Percentiles rank a stretch among this genome's conserved stretches.
These are phyloP conservation scores for Machaerirhynchus nigripectus DNA, from an alignment of 2,113 vertebrate genomes.

Conservation along the genomic window DNA sequence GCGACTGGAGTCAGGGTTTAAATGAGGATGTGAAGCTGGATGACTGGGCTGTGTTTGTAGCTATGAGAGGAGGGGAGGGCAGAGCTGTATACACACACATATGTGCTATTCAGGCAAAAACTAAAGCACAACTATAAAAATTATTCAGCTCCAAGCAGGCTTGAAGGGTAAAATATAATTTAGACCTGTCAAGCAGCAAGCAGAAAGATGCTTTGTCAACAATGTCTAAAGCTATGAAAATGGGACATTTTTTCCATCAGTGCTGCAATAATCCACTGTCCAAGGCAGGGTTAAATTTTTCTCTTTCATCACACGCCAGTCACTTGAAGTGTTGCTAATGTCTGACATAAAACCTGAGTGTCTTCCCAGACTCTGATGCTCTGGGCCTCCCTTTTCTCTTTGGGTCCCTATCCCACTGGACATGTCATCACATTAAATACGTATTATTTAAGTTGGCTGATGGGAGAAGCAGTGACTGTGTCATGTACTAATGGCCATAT, in stretches of 20 bases:
- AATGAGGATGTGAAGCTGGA: not conserved
- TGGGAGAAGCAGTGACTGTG: not conserved
- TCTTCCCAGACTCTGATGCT: not conserved
- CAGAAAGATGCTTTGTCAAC: not conserved
- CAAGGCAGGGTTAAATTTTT: constrained; percentile 36
- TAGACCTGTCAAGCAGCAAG: not conserved
- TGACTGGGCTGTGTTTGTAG: not conserved
- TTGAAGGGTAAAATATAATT: not conserved
- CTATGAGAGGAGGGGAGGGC: not conserved
- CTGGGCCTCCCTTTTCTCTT: not conserved
- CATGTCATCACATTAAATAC: constrained; percentile 6
- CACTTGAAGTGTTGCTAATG: not conserved
- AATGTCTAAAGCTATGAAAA: not conserved
- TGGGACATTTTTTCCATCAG: not conserved
- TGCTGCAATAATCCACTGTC: not conserved
- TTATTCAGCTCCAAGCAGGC: not conserved
- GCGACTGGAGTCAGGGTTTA: not conserved
- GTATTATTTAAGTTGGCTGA: not conserved
- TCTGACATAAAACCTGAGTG: constrained; percentile 33
- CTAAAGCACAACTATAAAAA: not conserved
- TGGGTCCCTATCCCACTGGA: not conserved
- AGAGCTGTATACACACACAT: not conserved
- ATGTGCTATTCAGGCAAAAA: not conserved
- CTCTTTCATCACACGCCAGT: constrained; percentile 15
- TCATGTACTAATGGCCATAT: not conserved